Base-by-base conservation (phyloP, 2,888 invertebrate species). In the Papilio demoleus region DNA sequence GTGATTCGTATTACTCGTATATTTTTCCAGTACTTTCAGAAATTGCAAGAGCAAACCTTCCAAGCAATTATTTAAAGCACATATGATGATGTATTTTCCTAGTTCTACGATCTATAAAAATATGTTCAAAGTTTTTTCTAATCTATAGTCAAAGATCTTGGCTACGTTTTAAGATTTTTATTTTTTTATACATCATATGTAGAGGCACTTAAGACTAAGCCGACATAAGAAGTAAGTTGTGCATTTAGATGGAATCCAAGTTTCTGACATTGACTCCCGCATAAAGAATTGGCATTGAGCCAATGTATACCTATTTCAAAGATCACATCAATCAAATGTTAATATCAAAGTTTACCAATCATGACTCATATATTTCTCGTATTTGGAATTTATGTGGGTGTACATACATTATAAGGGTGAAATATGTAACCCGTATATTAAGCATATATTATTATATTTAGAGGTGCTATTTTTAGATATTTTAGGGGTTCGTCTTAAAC, bases 281-380 rank as follows among this genome's bases (percentile, higher is more conserved):
- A n/a, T 17, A 31, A 31, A 53, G 53, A n/a, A 31, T 31, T 56
- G 53, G 53, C 53, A 56, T 17, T 5, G 11, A 56, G 53, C 53
- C 53, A 56, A 56, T 6, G 1, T 8, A 31, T 31, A 31, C 27
- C 27, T 27, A 53, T 53, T 31, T 27, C n/a, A n/a, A 27, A n/a
- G 27, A 53, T 53, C 12, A 53, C 53, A 53, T 53, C 27, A 53
- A 53, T 53, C 53, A 31, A 53, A 53, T 53, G 53, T 53, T 53
- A 53, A 53, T 53, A 53, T 31, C 27, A 53, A 53, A 53, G 53
- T 53, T 53, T 53, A 53, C 9, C 27, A 53, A 27, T 50, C 24
- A 50, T 50, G 50, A 50, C 31, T 53, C 53, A 53, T n/a, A 8
- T 50, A 24, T 53, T 53, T 53, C 27, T 31, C n/a, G 53, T 8